Conservation (phyloP, 2,888 invertebrate species). For the Drosophila mulleri region DNA sequence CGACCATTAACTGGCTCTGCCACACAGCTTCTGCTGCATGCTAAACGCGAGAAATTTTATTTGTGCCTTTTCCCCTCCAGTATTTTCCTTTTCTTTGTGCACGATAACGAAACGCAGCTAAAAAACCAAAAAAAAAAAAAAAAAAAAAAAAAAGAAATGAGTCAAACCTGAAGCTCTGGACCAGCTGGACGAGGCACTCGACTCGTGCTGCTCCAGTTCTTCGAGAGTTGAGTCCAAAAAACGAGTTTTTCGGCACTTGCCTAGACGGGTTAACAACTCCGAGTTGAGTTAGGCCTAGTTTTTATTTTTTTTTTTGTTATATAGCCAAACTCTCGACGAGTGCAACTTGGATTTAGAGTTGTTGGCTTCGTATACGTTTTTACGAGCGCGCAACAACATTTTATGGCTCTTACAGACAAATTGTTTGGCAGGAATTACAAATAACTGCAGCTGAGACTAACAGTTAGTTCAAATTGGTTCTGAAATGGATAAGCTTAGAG, state of each 20-base stretch:
- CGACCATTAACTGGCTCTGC: slow-evolving; percentile 21
- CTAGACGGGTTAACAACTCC: slow-evolving; percentile 39
- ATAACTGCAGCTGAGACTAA: slow-evolving; percentile 17
- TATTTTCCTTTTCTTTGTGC: slow-evolving; percentile 52
- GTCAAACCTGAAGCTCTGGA: slow-evolving; percentile 18
- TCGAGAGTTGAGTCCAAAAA: slow-evolving; percentile 63
- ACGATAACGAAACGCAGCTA: slow-evolving; percentile 36
- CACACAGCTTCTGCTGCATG: slow-evolving; percentile 42
- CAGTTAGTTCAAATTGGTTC: slow-evolving; percentile 13
- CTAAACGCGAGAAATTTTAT: slow-evolving; percentile 38
- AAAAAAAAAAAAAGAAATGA: neutral
- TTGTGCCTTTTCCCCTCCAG: neutral
- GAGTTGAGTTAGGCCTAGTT: slow-evolving; percentile 37
- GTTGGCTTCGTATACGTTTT: slow-evolving; percentile 4
- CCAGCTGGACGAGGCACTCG: slow-evolving; percentile 30
- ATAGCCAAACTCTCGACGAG: slow-evolving; percentile 13
- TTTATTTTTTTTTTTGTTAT: slow-evolving; percentile 14
- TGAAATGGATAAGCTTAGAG: neutral
- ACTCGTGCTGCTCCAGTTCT: slow-evolving; percentile 68
- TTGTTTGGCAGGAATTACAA: slow-evolving; percentile 21
- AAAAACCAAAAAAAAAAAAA: too few species aligned
- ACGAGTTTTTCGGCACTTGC: slow-evolving; percentile 72
- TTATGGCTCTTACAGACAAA: slow-evolving; percentile 37
- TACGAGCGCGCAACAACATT: slow-evolving; percentile 40
- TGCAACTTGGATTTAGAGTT: slow-evolving; percentile 6